A percentile compares a stretch with the other conserved stretches of the same genome.
phyloP scores from a whole-genome alignment of 2,797 vertebrate species.

The Emys orbicularis region DNA sequence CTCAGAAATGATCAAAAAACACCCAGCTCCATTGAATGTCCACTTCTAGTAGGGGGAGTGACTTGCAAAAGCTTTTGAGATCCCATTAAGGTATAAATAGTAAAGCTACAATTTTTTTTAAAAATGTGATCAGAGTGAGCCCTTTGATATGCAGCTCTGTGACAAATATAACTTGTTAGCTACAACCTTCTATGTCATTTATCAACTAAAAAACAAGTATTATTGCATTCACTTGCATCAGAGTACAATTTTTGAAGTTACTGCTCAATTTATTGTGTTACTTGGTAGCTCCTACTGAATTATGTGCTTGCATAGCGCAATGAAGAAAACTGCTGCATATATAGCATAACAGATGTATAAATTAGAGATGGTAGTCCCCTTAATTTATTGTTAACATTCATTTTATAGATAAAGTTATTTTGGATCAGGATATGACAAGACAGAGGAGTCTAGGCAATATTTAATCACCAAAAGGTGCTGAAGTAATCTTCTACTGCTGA shows the following conservation, averaged over 20 bases:
- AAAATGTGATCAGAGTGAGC: constrained; percentile 1
- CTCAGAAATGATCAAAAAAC: constrained; percentile 62
- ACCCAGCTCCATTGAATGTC: constrained; percentile 56
- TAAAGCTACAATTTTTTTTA: neutral
- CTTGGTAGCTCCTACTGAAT: neutral
- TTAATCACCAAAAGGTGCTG: neutral
- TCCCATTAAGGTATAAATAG: constrained; percentile 77
- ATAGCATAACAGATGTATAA: neutral
- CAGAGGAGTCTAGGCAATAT: constrained; percentile 18
- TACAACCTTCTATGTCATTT: neutral
- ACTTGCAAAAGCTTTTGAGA: constrained; percentile 76
- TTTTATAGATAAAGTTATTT: neutral
- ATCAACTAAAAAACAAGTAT: neutral
- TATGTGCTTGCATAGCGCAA: neutral
- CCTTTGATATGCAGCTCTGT: constrained; percentile 66
- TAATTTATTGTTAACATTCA: neutral
- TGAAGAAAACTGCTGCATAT: neutral
- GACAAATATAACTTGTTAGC: neutral
- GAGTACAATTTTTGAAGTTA: neutral
- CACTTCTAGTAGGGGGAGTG: constrained; percentile 64
- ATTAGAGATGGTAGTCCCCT: neutral
- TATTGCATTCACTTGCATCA: neutral
- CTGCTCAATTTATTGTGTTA: constrained; percentile 20
- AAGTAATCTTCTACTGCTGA: neutral
- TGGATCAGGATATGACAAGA: constrained; percentile 5